These are phyloP conservation scores for Rhamphomyia laevipes DNA, from an alignment of 2,888 invertebrate species.

Conservation along the genomic window DNA sequence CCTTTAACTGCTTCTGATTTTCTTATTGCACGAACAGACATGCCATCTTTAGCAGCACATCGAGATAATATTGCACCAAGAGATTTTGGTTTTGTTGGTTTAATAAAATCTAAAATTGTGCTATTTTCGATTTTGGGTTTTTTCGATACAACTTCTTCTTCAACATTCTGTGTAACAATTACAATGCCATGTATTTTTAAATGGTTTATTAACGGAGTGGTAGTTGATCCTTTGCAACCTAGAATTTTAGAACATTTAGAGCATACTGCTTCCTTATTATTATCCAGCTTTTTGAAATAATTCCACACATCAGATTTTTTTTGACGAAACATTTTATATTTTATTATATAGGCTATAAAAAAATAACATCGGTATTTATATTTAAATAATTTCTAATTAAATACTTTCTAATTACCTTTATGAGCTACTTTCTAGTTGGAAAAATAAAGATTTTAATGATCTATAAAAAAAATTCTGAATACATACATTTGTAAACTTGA, in stretches of 20 bases:
- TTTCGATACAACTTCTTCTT: no score
- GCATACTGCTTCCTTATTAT: not conserved
- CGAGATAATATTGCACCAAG: not conserved
- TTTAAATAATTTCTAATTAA: not conserved
- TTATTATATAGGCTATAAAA: not conserved
- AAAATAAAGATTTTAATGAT: not conserved
- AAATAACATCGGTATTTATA: not conserved
- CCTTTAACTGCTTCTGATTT: no score
- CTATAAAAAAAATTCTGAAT: not conserved
- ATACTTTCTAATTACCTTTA: not conserved
- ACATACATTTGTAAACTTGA: not conserved
- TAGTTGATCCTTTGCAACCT: not conserved
- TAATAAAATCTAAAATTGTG: constrained; percentile 1
- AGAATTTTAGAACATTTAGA: not conserved
- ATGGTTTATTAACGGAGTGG: no score
- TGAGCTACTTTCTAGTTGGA: not conserved
- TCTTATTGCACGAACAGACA: no score
- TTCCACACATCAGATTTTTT: not conserved
- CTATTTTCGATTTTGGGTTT: no score
- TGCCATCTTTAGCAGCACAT: no score
- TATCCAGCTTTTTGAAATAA: not conserved
- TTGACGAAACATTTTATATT: no score
- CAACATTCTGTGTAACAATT: no score
- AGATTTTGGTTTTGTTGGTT: not conserved
- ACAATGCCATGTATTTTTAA: no score